Base-by-base conservation (phyloP, 2,113 vertebrate genomes). In the Ibidorhyncha struthersii region DNA sequence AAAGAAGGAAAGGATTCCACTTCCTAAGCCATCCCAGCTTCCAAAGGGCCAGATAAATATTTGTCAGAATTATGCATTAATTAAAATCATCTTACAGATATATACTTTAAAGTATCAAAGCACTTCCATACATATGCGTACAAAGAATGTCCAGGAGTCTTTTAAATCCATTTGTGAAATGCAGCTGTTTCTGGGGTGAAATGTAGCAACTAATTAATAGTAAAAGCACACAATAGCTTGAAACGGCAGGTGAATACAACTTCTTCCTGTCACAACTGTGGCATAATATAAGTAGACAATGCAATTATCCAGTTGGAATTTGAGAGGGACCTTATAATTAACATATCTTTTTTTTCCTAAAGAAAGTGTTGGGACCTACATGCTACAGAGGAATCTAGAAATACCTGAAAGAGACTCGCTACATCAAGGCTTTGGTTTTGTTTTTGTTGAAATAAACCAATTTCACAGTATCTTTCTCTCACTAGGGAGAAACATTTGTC, bases 31-130 rank as follows among this genome's bases (percentile, higher is more conserved):
- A 63, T 55, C 10, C 22, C 59, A 80, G 59, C 10, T 80, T 86
- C 43, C 34, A 80, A 69, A 86, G 49, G 56, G 12, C 3, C 53
- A 47, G 29, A 91, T 73, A 86, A 93, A 69, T 82, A 43, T 61
- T 94, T 84, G 36, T 63, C 38, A 93, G 86, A 94, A 82, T 79
- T 45, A 86, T 62, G 21, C 74, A 17, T 47, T 87, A 94, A 82
- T 89, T 92, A 80, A 90, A 93, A 80, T 80, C 0, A 59, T 79
- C n/a, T 87, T 82, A 73, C 10, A 91, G n/a, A 21, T 43, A 45
- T 78, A 59, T 38, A 86, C 71, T 94, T 69, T 74, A 82, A 73
- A 94, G 73, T 56, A 91, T 90, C 61, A 91, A 96, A 93, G 36
- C 11, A 59, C 1, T 90, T 69, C 14, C 79, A 66, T 77, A 74